phyloP scores from a whole-genome alignment of 2,113 vertebrate genomes.

The Phyllostomus discolor region DNA sequence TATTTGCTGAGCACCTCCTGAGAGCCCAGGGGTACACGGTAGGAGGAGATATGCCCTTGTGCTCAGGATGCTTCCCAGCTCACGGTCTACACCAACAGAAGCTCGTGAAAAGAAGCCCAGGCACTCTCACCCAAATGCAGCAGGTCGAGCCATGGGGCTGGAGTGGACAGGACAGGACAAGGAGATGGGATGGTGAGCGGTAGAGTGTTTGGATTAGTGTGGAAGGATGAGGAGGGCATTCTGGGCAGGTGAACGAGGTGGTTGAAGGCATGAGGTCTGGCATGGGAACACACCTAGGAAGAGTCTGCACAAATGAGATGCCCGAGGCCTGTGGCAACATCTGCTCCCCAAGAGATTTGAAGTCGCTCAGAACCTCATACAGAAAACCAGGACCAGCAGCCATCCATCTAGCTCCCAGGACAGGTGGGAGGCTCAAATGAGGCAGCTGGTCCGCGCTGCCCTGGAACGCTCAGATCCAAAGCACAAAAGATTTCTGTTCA shows the following conservation, averaged over 20 bases:
- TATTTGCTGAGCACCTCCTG: background rate
- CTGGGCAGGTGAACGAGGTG: background rate
- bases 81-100: background rate
- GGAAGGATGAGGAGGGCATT: background rate
- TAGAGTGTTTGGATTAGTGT: background rate
- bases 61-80: background rate
- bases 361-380: background rate
- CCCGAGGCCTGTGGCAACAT: background rate
- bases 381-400: background rate
- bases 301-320: background rate
- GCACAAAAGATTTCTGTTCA: background rate
- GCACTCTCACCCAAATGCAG: background rate
- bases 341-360: background rate
- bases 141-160: background rate
- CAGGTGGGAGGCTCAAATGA: background rate
- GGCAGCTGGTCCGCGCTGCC: background rate
- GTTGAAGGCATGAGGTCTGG: background rate
- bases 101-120: background rate
- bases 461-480: background rate
- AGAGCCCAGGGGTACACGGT: background rate
- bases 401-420: background rate
- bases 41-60: background rate
- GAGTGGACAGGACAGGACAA: background rate
- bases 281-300: background rate
- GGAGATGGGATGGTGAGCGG: background rate